Base-by-base conservation (phyloP, 2,888 invertebrate species). In the Coelogynopora nodosa region DNA sequence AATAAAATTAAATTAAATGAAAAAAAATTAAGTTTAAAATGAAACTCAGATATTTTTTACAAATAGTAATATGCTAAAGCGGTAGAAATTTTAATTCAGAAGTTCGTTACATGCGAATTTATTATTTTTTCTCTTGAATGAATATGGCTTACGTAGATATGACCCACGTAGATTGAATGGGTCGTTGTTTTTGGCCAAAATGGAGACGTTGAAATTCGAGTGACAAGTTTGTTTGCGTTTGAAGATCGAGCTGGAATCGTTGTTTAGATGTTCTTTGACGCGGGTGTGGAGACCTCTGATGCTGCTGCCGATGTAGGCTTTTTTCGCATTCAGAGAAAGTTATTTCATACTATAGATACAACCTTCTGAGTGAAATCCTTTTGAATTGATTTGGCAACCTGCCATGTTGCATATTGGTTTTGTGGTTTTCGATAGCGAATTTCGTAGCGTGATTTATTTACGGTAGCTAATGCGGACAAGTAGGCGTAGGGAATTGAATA, bases 241-340 rank as follows among this genome's bases (percentile, higher is more conserved):
- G 74, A 74, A 74, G 74, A 74, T 74, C 18, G 74, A 74, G 74
- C 74, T 74, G 2, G 74, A 74, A 74, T 74, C 27, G 23, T 74
- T 74, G 18, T 74, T 74, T 10, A 74, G 74, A 26, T 74, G 74
- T 74, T 74, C 74, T 26, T 74, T 74, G 74, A 74, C 74, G 27
- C 27, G 74, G 74, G 74, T 74, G 74, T 74, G 74, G 74, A 74
- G 74, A n/a, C 23, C 74, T 74, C 74, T 74, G 74, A 74, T 74
- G 5, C 18, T n/a, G 74, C 23, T 74, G 74, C 74, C 27, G 23
- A 74, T 74, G 27, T 74, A 74, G 23, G 74, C 23, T n/a, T 5
- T 74, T 74, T 2, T 74, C 74, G 27, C 5, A 74, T 74, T 74
- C 18, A 23, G 74, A 23, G 74, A 10, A 74, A 74, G 74, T 74